These are phyloP conservation scores for Ochotona curzoniae DNA, from an alignment of 2,113 vertebrate genomes.

Conservation along the genomic window DNA sequence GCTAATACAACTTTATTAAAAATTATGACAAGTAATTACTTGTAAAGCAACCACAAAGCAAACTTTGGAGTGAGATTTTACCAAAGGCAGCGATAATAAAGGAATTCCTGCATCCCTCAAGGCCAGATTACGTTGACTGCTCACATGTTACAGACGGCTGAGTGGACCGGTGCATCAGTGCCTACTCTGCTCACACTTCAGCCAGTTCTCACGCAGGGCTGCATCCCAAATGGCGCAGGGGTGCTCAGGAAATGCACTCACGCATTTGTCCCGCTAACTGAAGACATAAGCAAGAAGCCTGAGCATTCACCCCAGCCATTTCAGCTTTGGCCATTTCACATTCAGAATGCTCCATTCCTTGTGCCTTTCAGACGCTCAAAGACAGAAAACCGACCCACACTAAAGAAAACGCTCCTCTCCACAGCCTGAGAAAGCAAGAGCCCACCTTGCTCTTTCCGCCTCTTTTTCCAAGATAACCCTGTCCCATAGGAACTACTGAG, in stretches of 20 bases:
- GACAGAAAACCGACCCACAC: not conserved
- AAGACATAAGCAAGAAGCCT: not conserved
- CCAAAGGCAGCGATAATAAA: not conserved
- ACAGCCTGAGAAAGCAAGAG: not conserved
- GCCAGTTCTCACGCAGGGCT: too few species aligned
- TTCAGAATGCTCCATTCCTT: not conserved
- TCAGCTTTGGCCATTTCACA: too few species aligned
- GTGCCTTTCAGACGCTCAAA: not conserved
- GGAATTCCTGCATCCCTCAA: not conserved
- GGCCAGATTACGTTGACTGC: not conserved
- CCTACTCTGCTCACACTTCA: not conserved
- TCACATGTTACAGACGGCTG: accelerated
- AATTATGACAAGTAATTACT: not conserved
- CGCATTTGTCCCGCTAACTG: not conserved
- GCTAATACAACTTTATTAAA: not conserved
- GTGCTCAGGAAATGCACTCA: accelerated
- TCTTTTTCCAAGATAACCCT: too few species aligned
- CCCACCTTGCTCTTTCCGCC: accelerated
- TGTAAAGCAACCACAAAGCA: not conserved
- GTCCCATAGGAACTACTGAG: not conserved
- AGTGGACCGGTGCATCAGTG: accelerated
- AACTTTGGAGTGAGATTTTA: not conserved
- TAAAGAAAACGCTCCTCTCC: not conserved
- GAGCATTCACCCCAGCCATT: not conserved
- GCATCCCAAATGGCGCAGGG: accelerated